Base-by-base conservation (phyloP, 2,113 vertebrate genomes). In the Orthochromis indermauri region DNA sequence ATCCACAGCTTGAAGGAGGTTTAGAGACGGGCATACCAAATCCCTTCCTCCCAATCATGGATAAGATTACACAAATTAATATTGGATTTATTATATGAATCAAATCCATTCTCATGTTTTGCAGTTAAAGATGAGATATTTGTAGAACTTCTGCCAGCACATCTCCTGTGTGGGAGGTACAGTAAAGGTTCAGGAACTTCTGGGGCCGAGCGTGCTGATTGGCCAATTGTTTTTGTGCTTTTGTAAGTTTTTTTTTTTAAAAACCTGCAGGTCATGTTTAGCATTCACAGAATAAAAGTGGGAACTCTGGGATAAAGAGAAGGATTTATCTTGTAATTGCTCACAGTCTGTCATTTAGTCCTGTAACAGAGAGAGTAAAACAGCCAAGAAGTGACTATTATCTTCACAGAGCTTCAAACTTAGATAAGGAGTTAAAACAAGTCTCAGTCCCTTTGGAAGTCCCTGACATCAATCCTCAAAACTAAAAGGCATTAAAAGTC, bases 181-280 rank as follows among this genome's bases (percentile, higher is more conserved):
- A 76, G 5, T 28, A 10, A 17, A 76, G 40, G 40, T 28, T 47
- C 42, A 47, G 13, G 40, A 28, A 76, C 24, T 1, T 47, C 42
- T 19, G 40, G 24, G 42, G 71, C 10, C 2, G 42, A 26, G 71
- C 24, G 17, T 49, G 42, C 42, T 10, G 24, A 76, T 47, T 47
- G 68, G 68, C 5, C 40, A 73, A 45, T 45, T 45, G 40, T 7
- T 45, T 26, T 45, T 73, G 40, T 45, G 37, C 21, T 45, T 45
- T 45, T 47, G 9, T 26, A 17, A 0, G 0, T 4, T 59, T 2
- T 33, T 33, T 33, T 8, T 6, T 59, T 17, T 1, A 2, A 8
- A 40, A 73, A 45, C 5, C 68, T 47, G 71, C 42, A 28, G 42
- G 71, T 49, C 71, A 78, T 3, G 10, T 47, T 31, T 19, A 4